These are phyloP conservation scores for Spodoptera litura DNA, from an alignment of 1,140 invertebrate genomes.

Conservation along the genomic window DNA sequence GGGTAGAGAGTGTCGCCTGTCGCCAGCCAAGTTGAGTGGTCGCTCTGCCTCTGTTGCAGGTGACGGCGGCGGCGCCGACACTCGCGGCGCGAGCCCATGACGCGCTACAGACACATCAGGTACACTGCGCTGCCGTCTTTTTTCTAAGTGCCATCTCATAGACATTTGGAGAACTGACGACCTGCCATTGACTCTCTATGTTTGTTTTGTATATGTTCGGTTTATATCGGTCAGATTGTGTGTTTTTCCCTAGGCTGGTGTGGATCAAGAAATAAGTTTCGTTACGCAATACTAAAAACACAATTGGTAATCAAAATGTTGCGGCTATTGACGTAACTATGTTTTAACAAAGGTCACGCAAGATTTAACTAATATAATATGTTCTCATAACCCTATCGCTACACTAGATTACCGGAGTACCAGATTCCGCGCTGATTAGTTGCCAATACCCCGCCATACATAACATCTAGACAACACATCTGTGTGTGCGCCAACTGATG, in stretches of 20 bases:
- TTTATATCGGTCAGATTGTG: too few species aligned
- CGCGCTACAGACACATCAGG: constrained; percentile 66
- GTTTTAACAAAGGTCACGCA: background rate
- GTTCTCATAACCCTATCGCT: background rate
- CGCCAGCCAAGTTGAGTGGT: constrained; percentile 43
- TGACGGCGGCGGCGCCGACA: constrained; percentile 52
- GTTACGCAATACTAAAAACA: too few species aligned
- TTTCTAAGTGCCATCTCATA: background rate
- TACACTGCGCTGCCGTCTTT: constrained; percentile 41
- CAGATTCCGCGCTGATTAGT: too few species aligned
- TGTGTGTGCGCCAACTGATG: too few species aligned
- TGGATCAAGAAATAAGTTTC: too few species aligned
- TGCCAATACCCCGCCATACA: too few species aligned
- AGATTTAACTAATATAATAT: background rate
- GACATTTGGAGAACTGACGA: background rate
- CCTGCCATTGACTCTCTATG: background rate
- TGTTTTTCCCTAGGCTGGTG: too few species aligned
- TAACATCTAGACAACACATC: too few species aligned
- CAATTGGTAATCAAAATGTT: too few species aligned
- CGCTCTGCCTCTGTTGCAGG: constrained; percentile 60
- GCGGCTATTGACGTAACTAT: background rate
- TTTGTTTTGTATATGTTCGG: background rate
- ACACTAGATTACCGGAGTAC: background rate
- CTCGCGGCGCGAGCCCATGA: constrained; percentile 59
- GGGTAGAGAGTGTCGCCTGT: background rate